These are phyloP conservation scores for Sphyrna mokarran DNA, from an alignment of 2,113 vertebrate species.

Conservation along the genomic window DNA sequence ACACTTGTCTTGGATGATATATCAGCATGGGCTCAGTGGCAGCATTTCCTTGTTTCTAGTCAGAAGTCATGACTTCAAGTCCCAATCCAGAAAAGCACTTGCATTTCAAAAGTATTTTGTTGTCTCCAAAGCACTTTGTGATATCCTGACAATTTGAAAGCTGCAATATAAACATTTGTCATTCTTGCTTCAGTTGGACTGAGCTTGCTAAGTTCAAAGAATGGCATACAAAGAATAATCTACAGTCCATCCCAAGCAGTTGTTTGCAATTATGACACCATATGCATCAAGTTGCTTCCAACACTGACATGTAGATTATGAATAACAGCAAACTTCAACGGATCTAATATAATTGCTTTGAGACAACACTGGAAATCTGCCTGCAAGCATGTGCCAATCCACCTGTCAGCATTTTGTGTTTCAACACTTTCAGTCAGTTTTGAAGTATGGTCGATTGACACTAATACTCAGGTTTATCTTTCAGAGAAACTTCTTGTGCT, in stretches of 20 bases:
- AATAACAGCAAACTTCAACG: not conserved
- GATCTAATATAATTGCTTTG: not conserved
- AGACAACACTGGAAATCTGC: not conserved
- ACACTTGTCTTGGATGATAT: not conserved
- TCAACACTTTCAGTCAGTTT: not conserved
- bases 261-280: not conserved
- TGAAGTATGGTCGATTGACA: not conserved
- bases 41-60: not conserved
- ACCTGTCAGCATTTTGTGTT: not conserved
- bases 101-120: not conserved
- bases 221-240: too few relatives aligned
- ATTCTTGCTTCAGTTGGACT: not conserved
- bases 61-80: not conserved
- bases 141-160: not conserved
- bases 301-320: not conserved
- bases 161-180: not conserved
- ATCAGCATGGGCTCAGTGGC: not conserved
- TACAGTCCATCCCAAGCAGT: not conserved
- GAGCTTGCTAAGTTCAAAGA: not conserved
- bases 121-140: not conserved
- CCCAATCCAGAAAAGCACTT: not conserved
- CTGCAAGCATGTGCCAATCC: not conserved
- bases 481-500: not conserved
- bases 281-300: not conserved
- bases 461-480: not conserved